Conservation (phyloP, 2,888 invertebrate genomes). For the Drosophila colorata region DNA sequence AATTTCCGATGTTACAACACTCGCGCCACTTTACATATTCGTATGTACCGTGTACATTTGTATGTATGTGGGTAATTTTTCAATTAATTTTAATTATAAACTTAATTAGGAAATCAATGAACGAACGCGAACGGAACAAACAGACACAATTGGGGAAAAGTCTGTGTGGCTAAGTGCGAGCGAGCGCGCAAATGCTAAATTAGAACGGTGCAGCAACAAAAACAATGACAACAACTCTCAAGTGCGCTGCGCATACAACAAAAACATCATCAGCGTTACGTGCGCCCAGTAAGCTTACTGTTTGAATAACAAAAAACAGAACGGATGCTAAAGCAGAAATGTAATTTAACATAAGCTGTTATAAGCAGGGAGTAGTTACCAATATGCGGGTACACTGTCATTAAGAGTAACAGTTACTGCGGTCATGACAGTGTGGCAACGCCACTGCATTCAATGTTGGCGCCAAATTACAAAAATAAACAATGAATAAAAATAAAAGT, state of each 20-base stretch:
- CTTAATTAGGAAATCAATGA: constrained; percentile 85
- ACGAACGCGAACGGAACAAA: constrained; percentile 74
- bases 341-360: constrained; percentile 34
- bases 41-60: constrained; percentile 16
- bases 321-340: constrained; percentile 24
- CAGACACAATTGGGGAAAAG: constrained; percentile 79
- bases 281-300: constrained; percentile 41
- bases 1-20: constrained; percentile 60
- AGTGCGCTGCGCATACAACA: constrained; percentile 59
- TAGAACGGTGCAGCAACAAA: constrained; percentile 59
- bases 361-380: neutral
- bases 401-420: neutral
- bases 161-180: constrained; percentile 57
- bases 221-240: constrained; percentile 71
- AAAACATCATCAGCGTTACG: constrained; percentile 39
- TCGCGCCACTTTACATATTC: constrained; percentile 56
- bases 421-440: neutral
- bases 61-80: constrained; percentile 82
- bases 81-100: constrained; percentile 85
- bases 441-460: neutral
- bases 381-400: neutral
- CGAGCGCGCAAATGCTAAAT: constrained; percentile 51
- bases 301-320: constrained; percentile 30
- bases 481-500: no score
- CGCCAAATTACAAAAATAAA: neutral